Conservation (phyloP, 2,888 invertebrate species). For the Apodemia zela region DNA sequence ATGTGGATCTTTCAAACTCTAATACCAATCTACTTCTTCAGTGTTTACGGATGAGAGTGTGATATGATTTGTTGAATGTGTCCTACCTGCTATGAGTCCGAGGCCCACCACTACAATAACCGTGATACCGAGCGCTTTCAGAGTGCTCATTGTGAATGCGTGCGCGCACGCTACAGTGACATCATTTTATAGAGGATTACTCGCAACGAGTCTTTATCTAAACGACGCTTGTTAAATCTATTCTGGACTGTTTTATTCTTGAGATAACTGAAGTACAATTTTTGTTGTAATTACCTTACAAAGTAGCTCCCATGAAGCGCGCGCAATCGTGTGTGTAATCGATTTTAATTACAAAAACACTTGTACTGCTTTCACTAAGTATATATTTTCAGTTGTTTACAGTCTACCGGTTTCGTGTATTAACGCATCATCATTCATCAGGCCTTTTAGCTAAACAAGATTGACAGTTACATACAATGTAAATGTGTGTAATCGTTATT, state of each 20-base stretch:
- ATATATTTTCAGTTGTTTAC: too few relatives aligned
- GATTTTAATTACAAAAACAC: too few relatives aligned
- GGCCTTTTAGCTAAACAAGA: too few relatives aligned
- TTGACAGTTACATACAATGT: too few relatives aligned
- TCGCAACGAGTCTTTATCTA: conserved; percentile 13
- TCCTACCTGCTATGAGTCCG: conserved; percentile 52
- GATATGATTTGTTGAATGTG: background rate
- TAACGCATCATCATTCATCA: too few relatives aligned
- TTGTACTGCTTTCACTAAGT: too few relatives aligned
- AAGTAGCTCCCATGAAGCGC: background rate
- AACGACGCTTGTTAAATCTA: conserved; percentile 7
- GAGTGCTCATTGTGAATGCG: conserved; percentile 41
- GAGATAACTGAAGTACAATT: background rate
- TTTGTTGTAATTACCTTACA: background rate
- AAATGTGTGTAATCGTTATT: too few relatives aligned
- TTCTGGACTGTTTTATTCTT: background rate
- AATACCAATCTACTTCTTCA: background rate
- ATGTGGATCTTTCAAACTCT: too few relatives aligned
- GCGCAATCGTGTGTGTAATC: too few relatives aligned
- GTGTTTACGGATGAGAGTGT: background rate
- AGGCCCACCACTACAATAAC: conserved; percentile 44
- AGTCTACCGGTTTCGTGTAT: too few relatives aligned
- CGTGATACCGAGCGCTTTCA: conserved; percentile 40
- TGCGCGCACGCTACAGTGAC: conserved; percentile 23
- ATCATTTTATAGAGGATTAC: conserved; percentile 27